A percentile compares a stretch with the other conserved stretches of the same genome.
phyloP scores from a whole-genome alignment of 2,113 vertebrate species.

The Podarcis raffonei region DNA sequence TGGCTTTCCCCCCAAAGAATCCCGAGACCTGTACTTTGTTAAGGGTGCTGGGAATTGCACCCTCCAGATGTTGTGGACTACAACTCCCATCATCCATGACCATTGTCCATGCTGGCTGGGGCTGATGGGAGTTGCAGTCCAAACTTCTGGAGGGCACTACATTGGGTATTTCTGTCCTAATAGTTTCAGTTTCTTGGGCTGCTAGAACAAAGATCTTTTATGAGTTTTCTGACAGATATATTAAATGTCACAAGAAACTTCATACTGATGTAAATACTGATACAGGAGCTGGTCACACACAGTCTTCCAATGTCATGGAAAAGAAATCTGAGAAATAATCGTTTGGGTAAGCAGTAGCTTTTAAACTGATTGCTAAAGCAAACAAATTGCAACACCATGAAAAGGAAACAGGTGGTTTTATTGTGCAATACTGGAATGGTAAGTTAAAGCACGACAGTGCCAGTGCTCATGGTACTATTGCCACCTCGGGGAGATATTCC shows the following conservation, averaged over 20 bases:
- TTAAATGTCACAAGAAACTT: neutral
- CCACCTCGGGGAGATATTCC: neutral
- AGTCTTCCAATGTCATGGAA: neutral
- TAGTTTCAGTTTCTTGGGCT: slow-evolving; percentile 12
- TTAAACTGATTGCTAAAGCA: neutral
- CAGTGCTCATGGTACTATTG: neutral
- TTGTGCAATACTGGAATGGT: neutral
- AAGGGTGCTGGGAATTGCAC: too few relatives aligned
- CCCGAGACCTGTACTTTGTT: too few relatives aligned
- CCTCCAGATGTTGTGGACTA: too few relatives aligned
- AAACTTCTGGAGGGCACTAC: too few relatives aligned
- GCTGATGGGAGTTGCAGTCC: too few relatives aligned
- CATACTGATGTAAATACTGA: neutral
- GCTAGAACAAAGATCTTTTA: neutral
- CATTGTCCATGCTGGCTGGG: too few relatives aligned
- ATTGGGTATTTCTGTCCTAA: too few relatives aligned
- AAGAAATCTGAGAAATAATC: neutral
- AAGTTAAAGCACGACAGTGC: neutral
- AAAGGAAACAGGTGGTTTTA: neutral
- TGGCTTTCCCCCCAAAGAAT: too few relatives aligned
- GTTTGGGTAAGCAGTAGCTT: neutral
- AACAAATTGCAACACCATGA: neutral
- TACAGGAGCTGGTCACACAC: too few relatives aligned
- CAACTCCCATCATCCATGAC: too few relatives aligned
- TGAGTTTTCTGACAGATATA: neutral